Evolutionary conservation across 2,888 invertebrate genomes (phyloP).

Genomic region (Ryuthela nishihirai): DNA sequence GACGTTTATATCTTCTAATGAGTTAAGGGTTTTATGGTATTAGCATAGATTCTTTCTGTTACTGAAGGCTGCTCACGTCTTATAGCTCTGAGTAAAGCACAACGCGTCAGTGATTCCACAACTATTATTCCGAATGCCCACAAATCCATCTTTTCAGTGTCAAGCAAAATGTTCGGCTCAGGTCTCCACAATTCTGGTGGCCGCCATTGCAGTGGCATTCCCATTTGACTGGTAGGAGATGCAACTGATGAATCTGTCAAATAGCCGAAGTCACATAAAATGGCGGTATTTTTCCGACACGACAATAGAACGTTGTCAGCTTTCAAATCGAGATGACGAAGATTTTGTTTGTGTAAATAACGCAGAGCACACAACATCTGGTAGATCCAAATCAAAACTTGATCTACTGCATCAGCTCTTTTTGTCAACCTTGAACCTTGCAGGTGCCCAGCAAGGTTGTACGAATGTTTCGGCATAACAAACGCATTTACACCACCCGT

Average conservation of each 20-base stretch:
- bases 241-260: neutral
- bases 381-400: neutral
- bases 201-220: constrained; percentile 1
- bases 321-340: constrained; percentile 3
- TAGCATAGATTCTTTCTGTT: too few relatives aligned
- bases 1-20: too few relatives aligned
- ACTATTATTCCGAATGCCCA: constrained; percentile 1
- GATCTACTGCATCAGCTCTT: neutral
- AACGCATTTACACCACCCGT: neutral
- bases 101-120: constrained; percentile 1
- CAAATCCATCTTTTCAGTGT: neutral
- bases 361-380: neutral
- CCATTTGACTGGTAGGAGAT: neutral
- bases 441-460: neutral
- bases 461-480: neutral
- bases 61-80: too few relatives aligned
- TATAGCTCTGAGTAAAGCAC: neutral
- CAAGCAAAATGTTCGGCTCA: neutral
- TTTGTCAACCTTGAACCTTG: neutral
- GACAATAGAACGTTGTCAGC: constrained; percentile 1
- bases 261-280: constrained; percentile 1
- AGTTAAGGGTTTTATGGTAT: too few relatives aligned
- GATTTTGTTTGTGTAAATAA: neutral
- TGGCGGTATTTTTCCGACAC: neutral
- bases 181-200: constrained; percentile 1